phyloP scores from a whole-genome alignment of 2,113 vertebrate species.

The Eurypyga helias region DNA sequence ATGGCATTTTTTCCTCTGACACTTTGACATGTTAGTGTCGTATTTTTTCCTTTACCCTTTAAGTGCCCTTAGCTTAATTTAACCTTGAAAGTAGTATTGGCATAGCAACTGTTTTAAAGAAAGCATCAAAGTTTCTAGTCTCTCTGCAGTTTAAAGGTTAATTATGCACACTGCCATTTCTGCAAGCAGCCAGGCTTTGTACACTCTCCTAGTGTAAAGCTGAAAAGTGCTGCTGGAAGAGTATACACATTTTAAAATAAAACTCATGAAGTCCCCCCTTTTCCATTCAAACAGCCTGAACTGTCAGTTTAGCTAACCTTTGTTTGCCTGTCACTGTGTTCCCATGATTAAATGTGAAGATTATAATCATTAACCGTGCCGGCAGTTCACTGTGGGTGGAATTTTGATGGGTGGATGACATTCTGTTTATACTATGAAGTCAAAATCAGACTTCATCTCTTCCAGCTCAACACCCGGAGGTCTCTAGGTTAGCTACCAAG shows the following conservation, averaged over 20 bases:
- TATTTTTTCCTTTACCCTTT: slow-evolving; percentile 33
- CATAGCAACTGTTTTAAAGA: slow-evolving; percentile 39
- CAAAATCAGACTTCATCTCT: slow-evolving; percentile 81
- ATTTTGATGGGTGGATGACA: slow-evolving; percentile 79
- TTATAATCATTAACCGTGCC: slow-evolving; percentile 82
- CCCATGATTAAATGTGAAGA: slow-evolving; percentile 83
- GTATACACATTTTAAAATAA: slow-evolving; percentile 66
- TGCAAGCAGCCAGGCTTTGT: slow-evolving; percentile 2
- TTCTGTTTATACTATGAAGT: slow-evolving; percentile 79
- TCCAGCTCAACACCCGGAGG: slow-evolving; percentile 87
- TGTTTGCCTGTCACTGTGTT: slow-evolving; percentile 80
- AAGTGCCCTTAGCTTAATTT: background rate
- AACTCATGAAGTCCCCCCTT: slow-evolving; percentile 28
- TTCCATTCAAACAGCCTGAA: slow-evolving; percentile 62
- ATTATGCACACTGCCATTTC: slow-evolving; percentile 35
- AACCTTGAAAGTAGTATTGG: slow-evolving; percentile 11
- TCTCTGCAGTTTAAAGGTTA: slow-evolving; percentile 43
- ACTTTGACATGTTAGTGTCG: background rate
- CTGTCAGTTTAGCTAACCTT: slow-evolving; percentile 81
- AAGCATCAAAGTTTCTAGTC: slow-evolving; percentile 1
- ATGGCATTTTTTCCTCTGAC: background rate
- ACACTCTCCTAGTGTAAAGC: background rate
- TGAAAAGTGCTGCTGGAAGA: slow-evolving; percentile 30
- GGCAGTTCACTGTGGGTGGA: slow-evolving; percentile 74
- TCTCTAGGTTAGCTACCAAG: slow-evolving; percentile 80